These are phyloP conservation scores for Mnemiopsis leidyi DNA, from an alignment of 37 sponge, comb jelly and placozoan species.

Conservation along the genomic window DNA sequence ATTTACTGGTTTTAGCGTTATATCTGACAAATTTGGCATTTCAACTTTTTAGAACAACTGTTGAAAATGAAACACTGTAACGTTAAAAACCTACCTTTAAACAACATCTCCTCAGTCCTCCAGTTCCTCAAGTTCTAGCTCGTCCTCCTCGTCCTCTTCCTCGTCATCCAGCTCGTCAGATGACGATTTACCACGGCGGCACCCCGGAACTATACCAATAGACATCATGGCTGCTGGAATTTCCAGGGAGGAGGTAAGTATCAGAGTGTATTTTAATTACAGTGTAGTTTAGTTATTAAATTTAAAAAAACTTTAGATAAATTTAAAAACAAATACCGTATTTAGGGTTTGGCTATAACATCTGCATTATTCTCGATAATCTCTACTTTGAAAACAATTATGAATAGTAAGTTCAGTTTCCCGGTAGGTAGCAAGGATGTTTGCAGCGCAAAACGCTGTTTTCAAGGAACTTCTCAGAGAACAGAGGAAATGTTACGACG, in stretches of 20 bases:
- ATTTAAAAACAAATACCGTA: too few species aligned
- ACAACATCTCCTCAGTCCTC: background rate
- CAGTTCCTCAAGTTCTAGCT: background rate
- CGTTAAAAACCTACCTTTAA: background rate
- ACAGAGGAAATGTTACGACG: slow-evolving; percentile 10
- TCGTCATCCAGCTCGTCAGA: background rate
- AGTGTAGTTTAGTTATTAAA: too few species aligned
- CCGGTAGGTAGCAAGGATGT: slow-evolving; percentile 6
- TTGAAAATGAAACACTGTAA: background rate
- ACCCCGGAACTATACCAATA: slow-evolving; percentile 8
- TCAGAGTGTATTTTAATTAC: too few species aligned
- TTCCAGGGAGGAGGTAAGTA: background rate
- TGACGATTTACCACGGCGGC: background rate
- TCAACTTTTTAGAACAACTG: too few species aligned
- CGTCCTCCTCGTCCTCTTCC: background rate
- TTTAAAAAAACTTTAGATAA: too few species aligned
- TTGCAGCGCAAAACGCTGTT: slow-evolving; percentile 36
- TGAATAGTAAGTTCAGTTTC: background rate
- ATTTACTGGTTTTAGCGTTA: too few species aligned
- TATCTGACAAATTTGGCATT: too few species aligned
- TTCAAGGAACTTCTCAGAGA: background rate
- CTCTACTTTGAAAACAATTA: too few species aligned
- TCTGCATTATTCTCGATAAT: too few species aligned
- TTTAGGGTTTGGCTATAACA: too few species aligned
- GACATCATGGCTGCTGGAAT: slow-evolving; percentile 34